phyloP scores from a whole-genome alignment of 2,113 vertebrate genomes.

The Atlantisia rogersi region DNA sequence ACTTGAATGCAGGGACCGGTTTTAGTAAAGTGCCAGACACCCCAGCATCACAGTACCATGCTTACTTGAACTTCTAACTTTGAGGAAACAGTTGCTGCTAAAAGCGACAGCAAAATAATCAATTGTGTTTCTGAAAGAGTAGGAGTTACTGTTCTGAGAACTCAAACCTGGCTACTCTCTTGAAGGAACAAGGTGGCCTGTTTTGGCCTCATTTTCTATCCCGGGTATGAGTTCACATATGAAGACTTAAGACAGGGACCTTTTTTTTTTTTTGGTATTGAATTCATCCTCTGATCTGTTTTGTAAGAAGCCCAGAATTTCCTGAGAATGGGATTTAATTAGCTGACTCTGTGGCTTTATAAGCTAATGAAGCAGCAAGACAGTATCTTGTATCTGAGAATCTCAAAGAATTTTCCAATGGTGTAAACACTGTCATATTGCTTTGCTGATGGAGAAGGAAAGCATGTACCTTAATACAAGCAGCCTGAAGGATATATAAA shows the following conservation, averaged over 20 bases:
- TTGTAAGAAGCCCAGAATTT: background rate
- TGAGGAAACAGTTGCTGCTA: background rate
- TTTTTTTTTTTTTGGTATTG: background rate
- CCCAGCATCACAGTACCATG: rapidly evolving
- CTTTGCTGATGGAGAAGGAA: background rate
- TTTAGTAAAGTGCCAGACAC: background rate
- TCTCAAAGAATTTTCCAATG: background rate
- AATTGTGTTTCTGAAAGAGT: background rate
- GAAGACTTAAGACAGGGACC: background rate
- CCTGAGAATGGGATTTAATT: background rate
- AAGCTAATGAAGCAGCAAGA: background rate
- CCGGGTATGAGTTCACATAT: background rate
- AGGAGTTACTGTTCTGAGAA: background rate
- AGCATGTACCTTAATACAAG: background rate
- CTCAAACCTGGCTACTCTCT: background rate
- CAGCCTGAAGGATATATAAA: background rate
- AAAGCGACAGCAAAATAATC: background rate
- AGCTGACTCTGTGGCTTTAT: background rate
- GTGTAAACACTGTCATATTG: background rate
- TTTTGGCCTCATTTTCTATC: background rate
- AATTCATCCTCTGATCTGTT: background rate
- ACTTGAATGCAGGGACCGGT: background rate
- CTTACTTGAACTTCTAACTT: background rate
- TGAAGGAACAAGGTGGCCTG: background rate
- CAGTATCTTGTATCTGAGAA: background rate